Base-by-base conservation (phyloP, 2,113 vertebrate species). In the Microcebus lehilahytsara region DNA sequence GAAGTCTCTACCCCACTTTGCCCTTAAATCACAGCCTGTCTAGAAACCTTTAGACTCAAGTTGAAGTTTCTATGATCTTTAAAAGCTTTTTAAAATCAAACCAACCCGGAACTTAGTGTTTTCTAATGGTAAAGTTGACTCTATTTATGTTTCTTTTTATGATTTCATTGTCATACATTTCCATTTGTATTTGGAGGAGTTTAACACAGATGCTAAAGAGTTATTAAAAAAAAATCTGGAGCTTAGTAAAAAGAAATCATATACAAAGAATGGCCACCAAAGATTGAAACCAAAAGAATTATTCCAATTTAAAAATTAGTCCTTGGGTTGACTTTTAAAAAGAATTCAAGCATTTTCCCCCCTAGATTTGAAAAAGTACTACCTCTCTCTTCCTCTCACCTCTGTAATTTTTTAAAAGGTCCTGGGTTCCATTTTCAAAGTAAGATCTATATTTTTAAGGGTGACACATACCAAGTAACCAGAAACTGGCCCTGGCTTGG, bases 401-500 rank as follows among this genome's bases (percentile, higher is more conserved):
- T 56, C 32, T 32, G n/a, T 49, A 58, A 27, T 53, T 37, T 96
- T 97, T 62, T 3, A 74, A 83, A 97, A 97, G 87, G 49, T 53
- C 64, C 95, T 89, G 71, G 67, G 80, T 86, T 93, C 87, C 2
- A 19, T 83, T 86, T 93, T 66, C 97, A 98, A 96, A 93, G 91
- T n/a, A 37, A 93, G 85, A 72, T 74, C 74, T 97, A 64, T 95
- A 89, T 89, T 97, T 98, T 98, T 97, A 97, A 98, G 91, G 96
- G 96, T 98, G 98, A 98, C 86, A 97, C 88, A 97, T 67, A 89
- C 56, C 83, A 91, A 98, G 85, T 93, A 93, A 1, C 8, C 93
- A 95, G 95, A 98, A 97, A 85, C 96, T 98, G 74, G 72, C 77
- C 93, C 96, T 96, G 93, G 96, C 97, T 80, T 96, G 96, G 97